A percentile compares a stretch with the other conserved stretches of the same genome.
Evolutionary conservation across 1,140 invertebrate genomes (phyloP).

Genomic region (Tigriopus japonicus): DNA sequence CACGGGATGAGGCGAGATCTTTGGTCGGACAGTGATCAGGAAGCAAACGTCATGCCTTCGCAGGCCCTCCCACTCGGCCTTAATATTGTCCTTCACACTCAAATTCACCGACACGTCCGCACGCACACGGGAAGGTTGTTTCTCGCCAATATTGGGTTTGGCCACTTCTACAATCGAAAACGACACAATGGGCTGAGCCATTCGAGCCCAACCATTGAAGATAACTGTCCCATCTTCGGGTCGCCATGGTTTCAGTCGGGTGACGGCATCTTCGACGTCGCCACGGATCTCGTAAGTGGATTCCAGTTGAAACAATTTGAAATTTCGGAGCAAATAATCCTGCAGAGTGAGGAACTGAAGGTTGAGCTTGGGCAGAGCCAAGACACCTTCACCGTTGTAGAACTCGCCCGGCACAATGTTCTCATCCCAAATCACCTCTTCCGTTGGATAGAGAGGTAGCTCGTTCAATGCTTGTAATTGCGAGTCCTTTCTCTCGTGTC

Average conservation of each 20-base stretch:
- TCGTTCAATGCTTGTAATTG: slow-evolving; percentile 88
- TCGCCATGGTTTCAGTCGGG: slow-evolving; percentile 78
- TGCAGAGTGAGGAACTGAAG: slow-evolving; percentile 95
- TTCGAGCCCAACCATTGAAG: slow-evolving; percentile 93
- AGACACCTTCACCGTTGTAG: slow-evolving; percentile 79
- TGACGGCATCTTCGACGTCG: slow-evolving; percentile 92
- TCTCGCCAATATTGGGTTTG: slow-evolving; percentile 54
- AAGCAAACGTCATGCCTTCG: slow-evolving; percentile 97
- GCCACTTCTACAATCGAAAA: slow-evolving; percentile 80
- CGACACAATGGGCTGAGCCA: slow-evolving; percentile 83
- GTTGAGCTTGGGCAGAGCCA: slow-evolving; percentile 93
- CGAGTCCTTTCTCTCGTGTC: slow-evolving; percentile 70
- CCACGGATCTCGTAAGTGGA: slow-evolving; percentile 98
- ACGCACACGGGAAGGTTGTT: slow-evolving; percentile 74
- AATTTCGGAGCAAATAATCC: slow-evolving; percentile 93
- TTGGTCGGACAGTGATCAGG: slow-evolving; percentile 70
- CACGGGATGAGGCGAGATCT: slow-evolving; percentile 17
- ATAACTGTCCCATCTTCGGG: slow-evolving; percentile 65
- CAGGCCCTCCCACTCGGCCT: slow-evolving; percentile 89
- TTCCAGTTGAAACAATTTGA: slow-evolving; percentile 91
- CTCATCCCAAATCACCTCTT: slow-evolving; percentile 97
- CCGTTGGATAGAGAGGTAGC: slow-evolving; percentile 96
- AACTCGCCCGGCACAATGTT: slow-evolving; percentile 95
- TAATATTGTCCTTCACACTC: slow-evolving; percentile 70
- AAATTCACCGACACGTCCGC: slow-evolving; percentile 86